Conservation (phyloP, 2,797 vertebrate species). For the Enteromius anoplus region DNA sequence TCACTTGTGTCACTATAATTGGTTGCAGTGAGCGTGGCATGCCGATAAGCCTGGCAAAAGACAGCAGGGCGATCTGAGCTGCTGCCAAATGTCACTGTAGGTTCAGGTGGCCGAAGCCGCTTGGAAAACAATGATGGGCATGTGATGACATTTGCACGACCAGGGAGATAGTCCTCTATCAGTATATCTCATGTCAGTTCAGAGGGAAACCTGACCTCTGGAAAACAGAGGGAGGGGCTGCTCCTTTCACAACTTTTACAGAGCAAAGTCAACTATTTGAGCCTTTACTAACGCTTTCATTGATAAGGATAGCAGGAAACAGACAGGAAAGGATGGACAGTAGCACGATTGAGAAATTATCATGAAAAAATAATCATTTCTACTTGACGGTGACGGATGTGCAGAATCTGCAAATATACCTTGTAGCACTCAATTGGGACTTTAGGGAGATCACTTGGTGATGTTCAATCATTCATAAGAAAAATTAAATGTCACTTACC, state of each 20-base stretch:
- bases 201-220: conserved; percentile 27
- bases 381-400: conserved; percentile 15
- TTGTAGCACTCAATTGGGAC: conserved; percentile 14
- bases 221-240: not conserved
- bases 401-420: not conserved
- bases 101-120: conserved; percentile 34
- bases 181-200: conserved; percentile 31
- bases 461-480: conserved; percentile 40
- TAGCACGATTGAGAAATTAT: not conserved
- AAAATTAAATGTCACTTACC: conserved; percentile 20
- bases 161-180: conserved; percentile 21
- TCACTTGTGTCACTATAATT: conserved; percentile 73
- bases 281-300: not conserved
- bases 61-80: conserved; percentile 45
- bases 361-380: not conserved
- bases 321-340: not conserved
- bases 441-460: conserved; percentile 4
- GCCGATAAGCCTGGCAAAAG: conserved; percentile 62
- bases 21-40: conserved; percentile 63
- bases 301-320: not conserved
- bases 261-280: not conserved
- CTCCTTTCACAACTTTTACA: conserved; percentile 4
- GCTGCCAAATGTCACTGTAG: conserved; percentile 43
- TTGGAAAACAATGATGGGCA: conserved; percentile 52
- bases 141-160: conserved; percentile 41